Evolutionary conservation across 2,113 vertebrate species (phyloP), one percentile per base, ranked within the genome.

Genomic region (Hiodon tergisus): DNA sequence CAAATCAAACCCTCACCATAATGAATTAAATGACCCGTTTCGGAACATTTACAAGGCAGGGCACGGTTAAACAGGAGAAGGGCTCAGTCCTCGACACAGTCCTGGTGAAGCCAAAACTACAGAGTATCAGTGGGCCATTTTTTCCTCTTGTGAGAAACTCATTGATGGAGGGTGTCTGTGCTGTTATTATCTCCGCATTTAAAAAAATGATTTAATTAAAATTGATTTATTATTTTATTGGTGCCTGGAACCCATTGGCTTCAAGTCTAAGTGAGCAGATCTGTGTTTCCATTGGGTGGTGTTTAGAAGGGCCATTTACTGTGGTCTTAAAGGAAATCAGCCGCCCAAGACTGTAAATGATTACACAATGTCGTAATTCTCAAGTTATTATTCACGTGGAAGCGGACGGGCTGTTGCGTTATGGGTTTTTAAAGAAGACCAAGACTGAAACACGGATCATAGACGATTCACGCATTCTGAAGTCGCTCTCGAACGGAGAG

Each of bases 391-490:
- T 69, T 63, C 16, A 3, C 9, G 47, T 76, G 67, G 52, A 53
- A 14, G 10, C 1, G 52, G 63, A 31, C 54, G 57, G 60, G 72
- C 48, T 51, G 13, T 76, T 74, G 69, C 67, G 66, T 83, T 81
- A 78, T 69, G 63, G 10, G 57, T 52, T 57, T 73, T 70, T 31
- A 31, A 77, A 77, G 76, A 77, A 67, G 48, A 55, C 48, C 67
- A 81, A 75, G 50, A 51, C 54, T 61, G 47, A 50, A 78, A 78
- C 84, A 81, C 60, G 77, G 69, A 71, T 74, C 71, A 78, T 83
- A 83, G 85, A 85, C 80, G 77, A 75, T 78, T 79, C 48, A n/a
- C 61, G 76, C 73, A 14, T 76, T 78, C 78, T 83, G 79, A 68
- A 71, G 78, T 70, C 67, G 78, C 72, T 74, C 2, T 55, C 81